Base-by-base conservation (phyloP, 2,797 vertebrate species). In the Oceanodroma leucorhoa region DNA sequence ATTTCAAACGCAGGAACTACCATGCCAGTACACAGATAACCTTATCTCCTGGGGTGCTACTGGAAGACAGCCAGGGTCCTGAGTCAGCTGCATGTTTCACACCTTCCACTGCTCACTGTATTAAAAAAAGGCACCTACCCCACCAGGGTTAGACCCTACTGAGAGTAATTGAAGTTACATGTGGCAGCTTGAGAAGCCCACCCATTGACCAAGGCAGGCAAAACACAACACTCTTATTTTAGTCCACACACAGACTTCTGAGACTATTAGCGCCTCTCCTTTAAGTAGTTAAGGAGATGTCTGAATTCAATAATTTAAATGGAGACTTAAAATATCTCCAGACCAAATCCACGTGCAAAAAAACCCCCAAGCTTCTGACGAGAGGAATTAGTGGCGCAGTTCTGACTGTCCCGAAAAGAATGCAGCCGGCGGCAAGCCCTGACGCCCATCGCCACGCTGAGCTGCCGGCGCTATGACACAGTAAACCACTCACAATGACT, bases 351-450 rank as follows among this genome's bases (percentile, higher is more conserved):
- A 92, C 19, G 11, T 77, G 85, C 36, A 80, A 69, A 77, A 79
- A 21, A 26, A 27, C 1, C 1, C 18, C 54, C 16, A 29, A 23
- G 53, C 14, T 87, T 76, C 43, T 40, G 76, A 27, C 0, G 41
- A 40, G n/a, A 46, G 12, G 84, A 86, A 76, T 79, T 18, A 86
- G 26, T 9, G 4, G 78, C 9, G 2, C 50, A 65, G 76, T 64
- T 94, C 77, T 93, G 93, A 89, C 80, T 73, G 83, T 46, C 88
- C 70, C 43, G 5, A 26, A 65, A 95, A 84, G 90, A 97, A 95
- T 50, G 85, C 38, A 65, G 91, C 76, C 30, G 5, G 50, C 19
- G 3, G 84, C 72, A 36, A 84, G 60, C 50, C 61, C 84, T 1
- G 30, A 66, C 36, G 34, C 5, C 55, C 91, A 55, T 57, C 3